These are phyloP conservation scores for Lasiommata megera DNA, from an alignment of 2,888 invertebrate species.

Conservation along the genomic window DNA sequence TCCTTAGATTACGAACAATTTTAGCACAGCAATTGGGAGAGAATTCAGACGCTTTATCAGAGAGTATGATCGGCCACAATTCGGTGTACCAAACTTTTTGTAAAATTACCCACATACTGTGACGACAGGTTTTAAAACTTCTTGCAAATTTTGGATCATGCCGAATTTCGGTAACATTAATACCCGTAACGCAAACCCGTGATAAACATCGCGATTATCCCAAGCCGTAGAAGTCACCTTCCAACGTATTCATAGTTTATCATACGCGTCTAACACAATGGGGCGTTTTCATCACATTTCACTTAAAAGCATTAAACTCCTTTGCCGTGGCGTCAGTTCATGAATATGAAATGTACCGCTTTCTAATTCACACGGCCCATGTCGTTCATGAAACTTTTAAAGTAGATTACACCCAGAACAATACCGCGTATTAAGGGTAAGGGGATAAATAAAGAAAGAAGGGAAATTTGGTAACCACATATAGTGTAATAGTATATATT, in stretches of 20 bases:
- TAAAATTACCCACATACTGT: too few relatives aligned
- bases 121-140: too few relatives aligned
- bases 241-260: constrained; percentile 11
- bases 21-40: background rate
- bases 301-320: constrained; percentile 42
- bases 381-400: constrained; percentile 37
- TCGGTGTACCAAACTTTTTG: too few relatives aligned
- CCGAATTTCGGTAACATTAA: background rate
- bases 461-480: background rate
- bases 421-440: constrained; percentile 4
- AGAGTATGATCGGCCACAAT: too few relatives aligned
- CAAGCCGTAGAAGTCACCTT: background rate
- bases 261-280: constrained; percentile 26
- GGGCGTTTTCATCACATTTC: constrained; percentile 36
- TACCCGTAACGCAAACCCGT: background rate
- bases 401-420: constrained; percentile 23
- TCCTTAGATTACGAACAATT: constrained; percentile 1
- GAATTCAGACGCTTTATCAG: too few relatives aligned
- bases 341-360: constrained; percentile 43
- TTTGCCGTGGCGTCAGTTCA: constrained; percentile 37
- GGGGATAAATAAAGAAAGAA: background rate
- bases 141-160: background rate
- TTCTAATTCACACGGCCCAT: constrained; percentile 45
- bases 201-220: background rate
- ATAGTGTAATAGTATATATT: background rate